These are phyloP conservation scores for Drosophila pruinosa DNA, from an alignment of 1,140 invertebrate genomes.

Conservation along the genomic window DNA sequence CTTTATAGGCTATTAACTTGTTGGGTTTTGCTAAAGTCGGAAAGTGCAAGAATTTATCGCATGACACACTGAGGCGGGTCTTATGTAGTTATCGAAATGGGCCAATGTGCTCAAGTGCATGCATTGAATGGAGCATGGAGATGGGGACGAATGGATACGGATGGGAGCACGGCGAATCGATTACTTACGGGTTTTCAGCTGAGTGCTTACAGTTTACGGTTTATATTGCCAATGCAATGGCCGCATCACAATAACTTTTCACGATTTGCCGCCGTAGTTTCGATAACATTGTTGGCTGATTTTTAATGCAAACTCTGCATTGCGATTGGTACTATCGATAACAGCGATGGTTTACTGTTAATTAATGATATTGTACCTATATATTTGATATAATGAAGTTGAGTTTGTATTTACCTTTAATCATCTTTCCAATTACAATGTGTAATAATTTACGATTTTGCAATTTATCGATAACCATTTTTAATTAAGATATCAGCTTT, in stretches of 20 bases:
- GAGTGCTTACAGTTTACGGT: slow-evolving; percentile 36
- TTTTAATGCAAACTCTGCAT: not conserved
- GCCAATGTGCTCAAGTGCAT: slow-evolving; percentile 58
- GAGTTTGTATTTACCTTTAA: not conserved
- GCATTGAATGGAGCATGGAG: slow-evolving; percentile 34
- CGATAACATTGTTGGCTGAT: slow-evolving; percentile 6
- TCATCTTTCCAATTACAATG: not conserved
- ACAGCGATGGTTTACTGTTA: no score
- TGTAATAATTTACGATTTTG: not conserved
- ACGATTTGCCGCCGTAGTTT: not conserved
- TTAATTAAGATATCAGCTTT: not conserved
- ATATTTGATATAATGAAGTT: not conserved
- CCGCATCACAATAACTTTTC: slow-evolving; percentile 12
- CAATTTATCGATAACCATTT: not conserved
- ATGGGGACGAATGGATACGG: not conserved
- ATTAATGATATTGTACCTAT: no score
- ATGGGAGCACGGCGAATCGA: slow-evolving; percentile 26
- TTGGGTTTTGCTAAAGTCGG: slow-evolving; percentile 26
- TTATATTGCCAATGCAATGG: slow-evolving; percentile 7
- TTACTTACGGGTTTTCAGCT: slow-evolving; percentile 39
- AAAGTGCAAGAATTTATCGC: slow-evolving; percentile 67
- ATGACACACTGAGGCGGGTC: slow-evolving; percentile 64
- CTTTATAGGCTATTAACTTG: slow-evolving; percentile 30
- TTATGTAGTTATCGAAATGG: slow-evolving; percentile 64
- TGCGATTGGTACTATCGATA: slow-evolving; percentile 3